Evolutionary conservation across 2,113 vertebrate genomes (phyloP), one percentile per base, ranked within the genome.

Genomic region (Neodon shergylaensis): DNA sequence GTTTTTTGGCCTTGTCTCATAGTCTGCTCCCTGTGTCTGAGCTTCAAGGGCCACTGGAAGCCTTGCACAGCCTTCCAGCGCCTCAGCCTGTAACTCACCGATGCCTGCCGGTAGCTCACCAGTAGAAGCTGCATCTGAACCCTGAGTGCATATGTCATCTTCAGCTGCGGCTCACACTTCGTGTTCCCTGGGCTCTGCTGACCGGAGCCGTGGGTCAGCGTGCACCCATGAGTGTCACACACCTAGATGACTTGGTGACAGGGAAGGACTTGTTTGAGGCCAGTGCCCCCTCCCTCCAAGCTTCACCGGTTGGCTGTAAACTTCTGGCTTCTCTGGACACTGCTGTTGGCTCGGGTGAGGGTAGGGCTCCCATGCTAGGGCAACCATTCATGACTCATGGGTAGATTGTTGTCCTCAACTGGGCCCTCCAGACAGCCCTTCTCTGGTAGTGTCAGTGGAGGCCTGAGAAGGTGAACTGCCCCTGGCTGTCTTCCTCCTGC

Each of bases 131-230:
- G 36, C 9, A 3, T 6, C 65, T 28, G 39, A 47, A 24, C n/a
- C 0, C 2, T 12, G 4, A 3, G 24, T 7, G 33, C 6, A 1
- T 24, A 1, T 7, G 33, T 5, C 0, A 31, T 44, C 36, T 74
- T 12, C n/a, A 24, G 47, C 22, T 2, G 22, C 19, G 70, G 36
- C n/a, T 12, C 31, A 70, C n/a, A 22, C 74, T 7, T 52, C 22
- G 7, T 14, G 14, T 10, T 44, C 65, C 77, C 17, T 21, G 13
- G 1, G 47, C 49, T 21, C 44, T 73, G 76, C 58, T 5, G 74
- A 47, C 28, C n/a, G 31, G 19, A 63, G 74, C 22, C 33, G 5
- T 14, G 66, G 17, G 0, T 86, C 49, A 49, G 19, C 49, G 12
- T 5, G 8, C 4, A 28, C 58, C n/a, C 10, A 3, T 8, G 22